These are phyloP conservation scores for Sebastes glaucus DNA, from an alignment of 2,797 vertebrate species.

Conservation along the genomic window DNA sequence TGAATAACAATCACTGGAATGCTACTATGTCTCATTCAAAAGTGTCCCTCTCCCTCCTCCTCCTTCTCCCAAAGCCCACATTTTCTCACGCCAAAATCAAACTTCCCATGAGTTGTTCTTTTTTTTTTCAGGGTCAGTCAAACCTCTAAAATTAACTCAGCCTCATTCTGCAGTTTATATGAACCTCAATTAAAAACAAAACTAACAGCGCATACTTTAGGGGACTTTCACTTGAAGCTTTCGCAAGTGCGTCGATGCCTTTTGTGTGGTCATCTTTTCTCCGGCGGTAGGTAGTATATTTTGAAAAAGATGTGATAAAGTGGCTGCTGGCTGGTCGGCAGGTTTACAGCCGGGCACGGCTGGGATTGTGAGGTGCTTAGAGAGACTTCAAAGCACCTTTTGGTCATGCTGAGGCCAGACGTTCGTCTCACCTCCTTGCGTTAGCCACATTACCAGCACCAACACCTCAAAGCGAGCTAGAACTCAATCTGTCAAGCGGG, in stretches of 20 bases:
- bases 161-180: conserved; percentile 4
- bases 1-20: conserved; percentile 78
- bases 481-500: conserved; percentile 57
- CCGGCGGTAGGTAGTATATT: conserved; percentile 51
- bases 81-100: conserved; percentile 77
- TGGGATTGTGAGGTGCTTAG: conserved; percentile 61
- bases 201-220: not conserved
- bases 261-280: conserved; percentile 69
- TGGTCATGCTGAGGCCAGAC: conserved; percentile 77
- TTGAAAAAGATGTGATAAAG: conserved; percentile 66
- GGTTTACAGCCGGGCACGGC: conserved; percentile 69
- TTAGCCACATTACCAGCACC: conserved; percentile 67
- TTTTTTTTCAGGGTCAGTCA: conserved; percentile 52
- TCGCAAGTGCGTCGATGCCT: conserved; percentile 16
- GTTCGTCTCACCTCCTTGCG: conserved; percentile 57
- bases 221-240: conserved; percentile 33
- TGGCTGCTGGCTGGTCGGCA: conserved; percentile 41
- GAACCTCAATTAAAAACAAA: conserved; percentile 35
- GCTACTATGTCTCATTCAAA: conserved; percentile 78
- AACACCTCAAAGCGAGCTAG: conserved; percentile 59
- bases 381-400: conserved; percentile 82
- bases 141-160: conserved; percentile 44
- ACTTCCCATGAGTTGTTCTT: conserved; percentile 46
- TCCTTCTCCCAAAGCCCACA: conserved; percentile 54
- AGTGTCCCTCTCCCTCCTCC: conserved; percentile 63